Percentiles rank a stretch among this genome's conserved stretches.
These are phyloP conservation scores for Eucriotettix oculatus DNA, from an alignment of 2,888 invertebrate species.

Conservation along the genomic window DNA sequence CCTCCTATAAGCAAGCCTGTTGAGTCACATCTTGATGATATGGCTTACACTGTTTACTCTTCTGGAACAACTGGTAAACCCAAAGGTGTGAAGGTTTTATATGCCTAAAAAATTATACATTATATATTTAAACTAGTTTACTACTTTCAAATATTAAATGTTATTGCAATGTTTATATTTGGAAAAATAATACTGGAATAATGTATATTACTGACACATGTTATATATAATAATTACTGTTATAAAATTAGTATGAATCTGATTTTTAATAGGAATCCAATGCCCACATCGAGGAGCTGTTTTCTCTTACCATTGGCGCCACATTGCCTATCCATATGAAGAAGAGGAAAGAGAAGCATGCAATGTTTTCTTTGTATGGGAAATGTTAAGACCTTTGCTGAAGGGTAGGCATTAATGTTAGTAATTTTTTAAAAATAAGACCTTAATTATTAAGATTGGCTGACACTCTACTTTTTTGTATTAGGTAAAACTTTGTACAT, in stretches of 20 bases:
- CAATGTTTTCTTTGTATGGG: constrained; percentile 19
- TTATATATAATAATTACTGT: background rate
- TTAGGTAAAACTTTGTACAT: constrained; percentile 17
- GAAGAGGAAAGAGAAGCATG: constrained; percentile 17
- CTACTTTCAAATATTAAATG: too few relatives aligned
- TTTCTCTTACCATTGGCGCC: constrained; percentile 15
- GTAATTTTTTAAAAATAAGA: background rate
- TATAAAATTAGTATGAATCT: background rate
- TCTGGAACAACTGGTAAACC: constrained; percentile 19
- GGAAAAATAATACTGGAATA: too few relatives aligned
- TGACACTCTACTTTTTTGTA: background rate
- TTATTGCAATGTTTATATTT: too few relatives aligned
- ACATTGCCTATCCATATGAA: constrained; percentile 16
- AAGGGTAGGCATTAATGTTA: constrained; percentile 12
- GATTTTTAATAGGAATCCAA: constrained; percentile 16
- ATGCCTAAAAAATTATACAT: too few relatives aligned
- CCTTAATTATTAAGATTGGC: background rate
- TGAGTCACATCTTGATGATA: constrained; percentile 14
- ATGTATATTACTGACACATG: background rate
- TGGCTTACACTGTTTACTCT: constrained; percentile 17
- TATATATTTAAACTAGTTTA: too few relatives aligned
- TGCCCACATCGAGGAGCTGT: constrained; percentile 16
- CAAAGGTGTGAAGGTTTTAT: constrained; percentile 13
- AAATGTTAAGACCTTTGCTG: constrained; percentile 17
- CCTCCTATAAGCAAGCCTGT: constrained; percentile 4